Base-by-base conservation (phyloP, 2,888 invertebrate genomes). In the Pterostichus niger region DNA sequence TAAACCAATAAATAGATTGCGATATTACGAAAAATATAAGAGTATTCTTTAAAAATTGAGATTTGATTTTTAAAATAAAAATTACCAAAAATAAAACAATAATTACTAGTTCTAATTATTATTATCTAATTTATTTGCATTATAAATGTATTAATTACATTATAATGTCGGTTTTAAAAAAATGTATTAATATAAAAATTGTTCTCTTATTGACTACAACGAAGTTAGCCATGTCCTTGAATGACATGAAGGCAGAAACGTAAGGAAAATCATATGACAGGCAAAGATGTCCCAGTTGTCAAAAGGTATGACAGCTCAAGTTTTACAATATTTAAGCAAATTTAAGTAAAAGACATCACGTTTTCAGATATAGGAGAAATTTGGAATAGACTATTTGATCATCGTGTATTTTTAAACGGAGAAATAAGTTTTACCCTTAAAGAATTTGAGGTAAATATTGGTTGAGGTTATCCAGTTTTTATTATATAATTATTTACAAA, bases 301-400 rank as follows among this genome's bases (percentile, higher is more conserved):
- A 44, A 89, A 88, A 87, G 89, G 89, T 89, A 87, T 84, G 88
- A 86, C 86, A 82, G 46, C 17, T 1, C 10, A 33, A 40, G 6
- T 68, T 68, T 54, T 15, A 68, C 52, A 52, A 52, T 52, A 17
- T 52, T 75, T 75, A 49, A 52, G 1, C 24, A 52, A 71, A 75
- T 31, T 13, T 11, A 75, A 52, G 31, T 64, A 64, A 64, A 35
- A 40, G 5, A 7, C 40, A 40, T 40, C 40, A 40, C 83, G 84
- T 90, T 91, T n/a, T 85, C 89, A 97, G 97, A 96, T 92, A 92
- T 95, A 86, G 93, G 94, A 85, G 96, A 95, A 90, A 94, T 97
- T 89, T 96, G 96, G 94, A 93, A 93, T 87, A 92, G 97, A 88
- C 91, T 97, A 84, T 96, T 97, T 90, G 96, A 97, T 90, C 97